phyloP scores from a whole-genome alignment of 2,113 vertebrate species.

The Xerus inauris region DNA sequence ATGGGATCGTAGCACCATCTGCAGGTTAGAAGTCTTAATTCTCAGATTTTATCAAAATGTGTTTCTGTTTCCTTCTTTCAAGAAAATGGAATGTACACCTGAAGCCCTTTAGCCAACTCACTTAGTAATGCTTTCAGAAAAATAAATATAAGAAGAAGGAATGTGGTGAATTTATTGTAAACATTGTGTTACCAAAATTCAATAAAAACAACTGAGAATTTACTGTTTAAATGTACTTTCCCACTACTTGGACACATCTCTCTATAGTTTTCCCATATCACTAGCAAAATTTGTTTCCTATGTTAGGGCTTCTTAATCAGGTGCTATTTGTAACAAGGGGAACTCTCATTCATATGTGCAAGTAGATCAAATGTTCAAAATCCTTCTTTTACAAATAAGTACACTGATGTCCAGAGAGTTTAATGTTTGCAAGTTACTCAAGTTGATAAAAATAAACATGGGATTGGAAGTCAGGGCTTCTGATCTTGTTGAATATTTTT shows the following conservation, averaged over 20 bases:
- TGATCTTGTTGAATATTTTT: neutral
- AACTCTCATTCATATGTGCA: neutral
- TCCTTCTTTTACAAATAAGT: neutral
- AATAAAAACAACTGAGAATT: neutral
- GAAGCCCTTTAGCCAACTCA: neutral
- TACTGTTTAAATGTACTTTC: neutral
- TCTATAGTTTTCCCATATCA: neutral
- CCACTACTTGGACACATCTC: neutral
- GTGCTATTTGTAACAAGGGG: neutral
- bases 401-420: neutral
- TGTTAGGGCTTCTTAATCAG: neutral
- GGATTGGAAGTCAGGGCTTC: neutral
- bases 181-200: neutral
- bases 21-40: slow-evolving; percentile 56
- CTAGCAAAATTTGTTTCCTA: neutral
- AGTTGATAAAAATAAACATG: neutral
- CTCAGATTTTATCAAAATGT: neutral
- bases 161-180: neutral
- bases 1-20: slow-evolving; percentile 77
- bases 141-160: neutral
- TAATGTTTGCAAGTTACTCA: neutral
- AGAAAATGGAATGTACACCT: neutral
- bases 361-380: neutral
- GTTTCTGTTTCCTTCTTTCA: neutral
- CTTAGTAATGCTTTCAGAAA: neutral